phyloP scores from a whole-genome alignment of 2,888 invertebrate genomes.

The Fragum fragum region DNA sequence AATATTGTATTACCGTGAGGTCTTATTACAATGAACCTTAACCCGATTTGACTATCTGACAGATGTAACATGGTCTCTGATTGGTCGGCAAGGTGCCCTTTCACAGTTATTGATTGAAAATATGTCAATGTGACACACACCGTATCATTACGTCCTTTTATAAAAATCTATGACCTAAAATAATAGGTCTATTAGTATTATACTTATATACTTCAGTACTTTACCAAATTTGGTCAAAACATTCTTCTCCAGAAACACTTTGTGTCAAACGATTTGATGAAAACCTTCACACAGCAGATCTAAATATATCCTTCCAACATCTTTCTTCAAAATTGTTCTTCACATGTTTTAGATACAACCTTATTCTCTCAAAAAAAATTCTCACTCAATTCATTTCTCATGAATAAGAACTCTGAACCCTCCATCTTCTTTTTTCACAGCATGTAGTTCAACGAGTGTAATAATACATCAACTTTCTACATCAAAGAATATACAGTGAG shows the following conservation, averaged over 20 bases:
- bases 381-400: too few relatives aligned
- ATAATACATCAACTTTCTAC: background rate
- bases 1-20: constrained; percentile 14
- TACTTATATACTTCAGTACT: background rate
- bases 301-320: background rate
- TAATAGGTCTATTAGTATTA: constrained; percentile 13
- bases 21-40: constrained; percentile 28
- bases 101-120: constrained; percentile 52
- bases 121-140: constrained; percentile 57
- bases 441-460: background rate
- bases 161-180: constrained; percentile 49
- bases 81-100: constrained; percentile 50
- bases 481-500: background rate
- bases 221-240: background rate
- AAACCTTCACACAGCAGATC: background rate
- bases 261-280: background rate
- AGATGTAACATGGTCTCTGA: constrained; percentile 55
- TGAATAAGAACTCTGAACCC: too few relatives aligned
- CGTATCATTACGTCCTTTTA: constrained; percentile 60
- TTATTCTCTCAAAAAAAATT: too few relatives aligned
- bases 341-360: too few relatives aligned
- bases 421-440: too few relatives aligned
- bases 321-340: too few relatives aligned
- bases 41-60: constrained; percentile 16
- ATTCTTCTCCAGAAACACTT: background rate